Evolutionary conservation across 2,113 vertebrate genomes (phyloP).

Genomic region (Castor canadensis): DNA sequence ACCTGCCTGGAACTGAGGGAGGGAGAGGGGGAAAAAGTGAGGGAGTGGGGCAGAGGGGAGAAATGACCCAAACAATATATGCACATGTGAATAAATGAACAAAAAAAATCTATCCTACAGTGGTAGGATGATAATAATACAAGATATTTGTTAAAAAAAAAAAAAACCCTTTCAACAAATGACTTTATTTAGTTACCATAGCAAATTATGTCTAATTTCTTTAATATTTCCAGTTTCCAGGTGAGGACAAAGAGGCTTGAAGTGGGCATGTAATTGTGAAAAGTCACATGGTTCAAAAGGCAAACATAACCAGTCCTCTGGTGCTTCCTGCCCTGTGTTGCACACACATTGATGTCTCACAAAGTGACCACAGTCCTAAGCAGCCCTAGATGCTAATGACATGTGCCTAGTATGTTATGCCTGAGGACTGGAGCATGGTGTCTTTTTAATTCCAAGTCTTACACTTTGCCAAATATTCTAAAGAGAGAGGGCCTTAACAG

Average conservation of each 20-base stretch:
- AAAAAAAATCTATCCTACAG: background rate
- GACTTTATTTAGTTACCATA: background rate
- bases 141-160: background rate
- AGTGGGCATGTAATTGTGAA: background rate
- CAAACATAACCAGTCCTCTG: background rate
- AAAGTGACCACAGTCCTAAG: background rate
- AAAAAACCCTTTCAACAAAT: slow-evolving; percentile 3
- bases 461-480: background rate
- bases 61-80: too few species aligned
- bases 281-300: background rate
- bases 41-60: too few species aligned
- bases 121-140: background rate
- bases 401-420: background rate
- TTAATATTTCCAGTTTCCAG: background rate
- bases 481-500: background rate
- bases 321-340: background rate
- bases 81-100: too few species aligned
- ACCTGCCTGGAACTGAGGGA: too few species aligned
- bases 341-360: background rate
- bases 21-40: too few species aligned
- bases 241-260: background rate
- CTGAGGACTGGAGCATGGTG: background rate
- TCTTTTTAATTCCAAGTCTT: background rate
- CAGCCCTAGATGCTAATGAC: background rate
- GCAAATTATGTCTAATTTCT: background rate